These are phyloP conservation scores for Thaumetopoea pityocampa DNA, from an alignment of 1,140 invertebrate species.

Conservation along the genomic window DNA sequence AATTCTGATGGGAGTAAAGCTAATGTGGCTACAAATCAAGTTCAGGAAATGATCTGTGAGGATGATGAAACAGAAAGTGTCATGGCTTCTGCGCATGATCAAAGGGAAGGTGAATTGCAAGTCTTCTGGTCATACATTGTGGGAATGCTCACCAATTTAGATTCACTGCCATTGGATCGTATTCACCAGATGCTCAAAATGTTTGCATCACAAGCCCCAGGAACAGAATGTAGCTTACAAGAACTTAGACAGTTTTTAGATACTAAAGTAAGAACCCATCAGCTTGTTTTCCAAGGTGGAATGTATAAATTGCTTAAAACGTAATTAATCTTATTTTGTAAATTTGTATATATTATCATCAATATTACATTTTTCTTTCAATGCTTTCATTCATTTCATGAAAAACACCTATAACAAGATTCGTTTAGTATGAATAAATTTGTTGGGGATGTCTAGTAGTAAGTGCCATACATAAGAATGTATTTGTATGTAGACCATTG, in stretches of 20 bases:
- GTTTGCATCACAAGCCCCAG: conserved; percentile 93
- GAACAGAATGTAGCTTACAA: conserved; percentile 91
- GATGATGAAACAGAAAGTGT: conserved; percentile 95
- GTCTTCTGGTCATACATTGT: conserved; percentile 98
- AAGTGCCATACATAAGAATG: no score
- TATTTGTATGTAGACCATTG: no score
- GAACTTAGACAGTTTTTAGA: conserved; percentile 94
- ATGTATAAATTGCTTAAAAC: conserved; percentile 91
- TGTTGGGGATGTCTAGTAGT: no score
- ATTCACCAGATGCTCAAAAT: conserved; percentile 98
- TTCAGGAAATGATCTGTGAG: conserved; percentile 85
- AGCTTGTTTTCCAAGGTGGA: conserved; percentile 89
- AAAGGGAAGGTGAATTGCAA: conserved; percentile 94
- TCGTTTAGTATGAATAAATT: no score
- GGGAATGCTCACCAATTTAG: conserved; percentile 97
- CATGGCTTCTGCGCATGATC: conserved; percentile 94
- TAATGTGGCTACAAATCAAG: conserved; percentile 53
- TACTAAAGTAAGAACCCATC: conserved; percentile 93
- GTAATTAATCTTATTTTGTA: no score
- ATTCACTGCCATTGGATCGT: conserved; percentile 92
- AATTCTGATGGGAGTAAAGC: conserved; percentile 69
- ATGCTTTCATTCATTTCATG: no score
- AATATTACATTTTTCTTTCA: no score
- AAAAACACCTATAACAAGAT: no score
- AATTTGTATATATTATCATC: no score